These are phyloP conservation scores for Yoshiicerus persimilis DNA, from an alignment of 1,140 invertebrate genomes.

Conservation along the genomic window DNA sequence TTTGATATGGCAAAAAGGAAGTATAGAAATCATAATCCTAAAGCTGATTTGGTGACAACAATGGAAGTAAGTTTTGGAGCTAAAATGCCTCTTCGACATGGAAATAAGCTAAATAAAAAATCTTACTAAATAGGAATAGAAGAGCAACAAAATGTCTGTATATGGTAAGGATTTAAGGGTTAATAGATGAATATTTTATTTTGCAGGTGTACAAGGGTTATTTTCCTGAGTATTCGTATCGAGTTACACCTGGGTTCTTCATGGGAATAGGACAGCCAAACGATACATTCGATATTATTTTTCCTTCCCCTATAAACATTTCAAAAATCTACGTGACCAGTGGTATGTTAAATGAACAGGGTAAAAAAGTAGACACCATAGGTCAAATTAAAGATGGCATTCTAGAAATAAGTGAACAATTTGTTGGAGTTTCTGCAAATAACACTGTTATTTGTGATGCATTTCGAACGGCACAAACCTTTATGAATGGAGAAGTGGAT, in stretches of 20 bases:
- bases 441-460: slow-evolving; percentile 43
- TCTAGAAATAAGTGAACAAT: slow-evolving; percentile 24
- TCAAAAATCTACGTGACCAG: slow-evolving; percentile 17
- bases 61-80: too few relatives aligned
- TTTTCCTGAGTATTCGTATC: slow-evolving; percentile 41
- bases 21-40: slow-evolving; percentile 39
- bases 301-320: slow-evolving; percentile 13
- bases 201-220: slow-evolving; percentile 42
- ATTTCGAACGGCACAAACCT: slow-evolving; percentile 8
- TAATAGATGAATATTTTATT: too few relatives aligned
- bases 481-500: neutral
- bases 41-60: slow-evolving; percentile 35
- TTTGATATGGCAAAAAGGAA: slow-evolving; percentile 43
- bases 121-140: too few relatives aligned
- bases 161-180: too few relatives aligned
- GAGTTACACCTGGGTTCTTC: slow-evolving; percentile 40
- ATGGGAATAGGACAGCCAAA: slow-evolving; percentile 40
- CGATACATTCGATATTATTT: slow-evolving; percentile 40
- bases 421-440: slow-evolving; percentile 23
- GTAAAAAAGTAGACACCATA: slow-evolving; percentile 16
- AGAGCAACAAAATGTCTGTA: too few relatives aligned
- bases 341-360: neutral
- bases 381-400: slow-evolving; percentile 38
- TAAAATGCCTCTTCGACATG: too few relatives aligned
- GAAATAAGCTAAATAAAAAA: too few relatives aligned